Conservation (phyloP, 2,797 vertebrate genomes). For the Halcyon smyrnensis region DNA sequence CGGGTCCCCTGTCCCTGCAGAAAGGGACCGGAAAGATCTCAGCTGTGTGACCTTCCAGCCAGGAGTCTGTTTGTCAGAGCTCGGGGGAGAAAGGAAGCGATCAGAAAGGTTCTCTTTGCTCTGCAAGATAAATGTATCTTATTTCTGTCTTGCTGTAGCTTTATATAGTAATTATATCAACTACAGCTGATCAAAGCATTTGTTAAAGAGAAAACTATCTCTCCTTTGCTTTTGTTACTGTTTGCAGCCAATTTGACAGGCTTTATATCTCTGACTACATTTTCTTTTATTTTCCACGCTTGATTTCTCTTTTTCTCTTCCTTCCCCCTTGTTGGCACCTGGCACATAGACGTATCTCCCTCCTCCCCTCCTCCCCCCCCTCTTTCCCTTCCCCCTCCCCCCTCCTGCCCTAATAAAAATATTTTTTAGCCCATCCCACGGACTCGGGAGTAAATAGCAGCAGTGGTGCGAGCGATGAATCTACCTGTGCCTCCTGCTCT, state of each 20-base stretch:
- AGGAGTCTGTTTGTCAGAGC: slow-evolving; percentile 34
- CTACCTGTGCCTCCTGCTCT: background rate
- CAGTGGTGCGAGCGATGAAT: background rate
- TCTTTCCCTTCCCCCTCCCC: slow-evolving; percentile 37
- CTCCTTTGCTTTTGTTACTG: slow-evolving; percentile 78
- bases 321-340: slow-evolving; percentile 82
- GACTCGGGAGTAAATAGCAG: background rate
- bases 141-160: slow-evolving; percentile 78
- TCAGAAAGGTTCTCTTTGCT: slow-evolving; percentile 72
- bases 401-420: slow-evolving; percentile 68
- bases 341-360: slow-evolving; percentile 60
- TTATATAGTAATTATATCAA: slow-evolving; percentile 83
- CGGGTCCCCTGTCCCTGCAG: accelerated
- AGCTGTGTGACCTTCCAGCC: slow-evolving; percentile 19
- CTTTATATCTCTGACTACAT: slow-evolving; percentile 82
- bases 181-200: slow-evolving; percentile 82
- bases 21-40: background rate
- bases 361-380: slow-evolving; percentile 56
- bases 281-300: slow-evolving; percentile 88
- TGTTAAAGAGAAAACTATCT: slow-evolving; percentile 82
- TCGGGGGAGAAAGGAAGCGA: slow-evolving; percentile 46
- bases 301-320: slow-evolving; percentile 82
- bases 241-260: slow-evolving; percentile 79
- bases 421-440: slow-evolving; percentile 40
- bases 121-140: slow-evolving; percentile 70